A percentile compares a stretch with the other conserved stretches of the same genome.
These are phyloP conservation scores for Cyclopterus lumpus DNA, from an alignment of 2,797 vertebrate species.

Conservation along the genomic window DNA sequence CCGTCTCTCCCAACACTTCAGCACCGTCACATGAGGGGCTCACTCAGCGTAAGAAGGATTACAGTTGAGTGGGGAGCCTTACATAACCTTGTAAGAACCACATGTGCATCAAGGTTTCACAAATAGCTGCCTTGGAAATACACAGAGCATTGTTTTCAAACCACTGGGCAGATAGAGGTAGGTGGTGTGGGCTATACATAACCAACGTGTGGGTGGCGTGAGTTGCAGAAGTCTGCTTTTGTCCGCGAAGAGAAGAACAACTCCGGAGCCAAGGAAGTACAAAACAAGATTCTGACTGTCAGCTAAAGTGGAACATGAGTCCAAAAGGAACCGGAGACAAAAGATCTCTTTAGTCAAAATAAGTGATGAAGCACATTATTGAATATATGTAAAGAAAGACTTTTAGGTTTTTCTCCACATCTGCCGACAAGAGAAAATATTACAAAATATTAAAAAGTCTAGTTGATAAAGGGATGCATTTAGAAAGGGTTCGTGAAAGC, in stretches of 20 bases:
- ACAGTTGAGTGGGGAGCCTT: constrained; percentile 66
- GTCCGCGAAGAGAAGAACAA: constrained; percentile 50
- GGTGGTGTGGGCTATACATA: constrained; percentile 69
- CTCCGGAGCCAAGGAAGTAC: constrained; percentile 33
- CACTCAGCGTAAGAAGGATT: constrained; percentile 76
- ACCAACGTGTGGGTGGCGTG: constrained; percentile 64
- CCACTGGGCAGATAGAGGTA: constrained; percentile 61
- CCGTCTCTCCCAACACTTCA: constrained; percentile 46
- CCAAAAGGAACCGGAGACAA: constrained; percentile 15
- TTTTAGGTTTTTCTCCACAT: not conserved
- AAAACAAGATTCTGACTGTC: constrained; percentile 39
- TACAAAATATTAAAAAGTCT: not conserved
- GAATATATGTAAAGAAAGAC: not conserved
- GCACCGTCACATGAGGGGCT: constrained; percentile 73
- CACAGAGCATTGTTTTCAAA: constrained; percentile 65
- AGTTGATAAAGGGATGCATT: constrained; percentile 14
- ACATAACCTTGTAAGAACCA: constrained; percentile 65
- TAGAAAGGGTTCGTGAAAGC: constrained; percentile 13
- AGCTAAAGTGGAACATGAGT: constrained; percentile 38
- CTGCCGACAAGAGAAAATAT: not conserved
- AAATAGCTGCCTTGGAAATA: constrained; percentile 64
- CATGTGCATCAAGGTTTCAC: constrained; percentile 60
- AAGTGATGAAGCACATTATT: not conserved
- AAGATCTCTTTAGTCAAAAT: constrained; percentile 16
- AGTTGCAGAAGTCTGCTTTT: constrained; percentile 64